Percentiles rank a stretch among this genome's conserved stretches.
These are phyloP conservation scores for Zhuqinia jingwanae DNA, from an alignment of 2,888 invertebrate genomes.

Conservation along the genomic window DNA sequence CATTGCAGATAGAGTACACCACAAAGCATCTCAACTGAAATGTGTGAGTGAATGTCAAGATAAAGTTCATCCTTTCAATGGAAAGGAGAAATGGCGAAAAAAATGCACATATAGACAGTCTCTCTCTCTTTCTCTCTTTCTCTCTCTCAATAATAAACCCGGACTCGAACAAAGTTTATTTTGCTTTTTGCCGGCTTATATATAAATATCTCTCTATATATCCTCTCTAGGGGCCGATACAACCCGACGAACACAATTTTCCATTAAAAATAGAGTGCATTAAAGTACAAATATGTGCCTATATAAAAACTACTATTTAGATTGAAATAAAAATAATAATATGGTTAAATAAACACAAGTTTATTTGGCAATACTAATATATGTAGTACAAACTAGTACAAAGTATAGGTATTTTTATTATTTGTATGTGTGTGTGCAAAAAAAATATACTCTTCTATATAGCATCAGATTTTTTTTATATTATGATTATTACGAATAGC, in stretches of 20 bases:
- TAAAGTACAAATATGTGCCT: neutral
- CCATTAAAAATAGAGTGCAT: too few relatives aligned
- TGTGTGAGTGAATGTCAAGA: slow-evolving; percentile 32
- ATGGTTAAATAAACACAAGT: slow-evolving; percentile 17
- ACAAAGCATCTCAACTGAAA: neutral
- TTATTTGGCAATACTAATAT: neutral
- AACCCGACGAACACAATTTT: slow-evolving; percentile 8
- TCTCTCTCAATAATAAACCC: too few relatives aligned
- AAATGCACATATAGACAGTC: neutral
- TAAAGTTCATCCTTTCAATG: slow-evolving; percentile 25
- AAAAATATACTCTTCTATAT: neutral
- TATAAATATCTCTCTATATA: neutral
- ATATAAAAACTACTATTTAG: neutral
- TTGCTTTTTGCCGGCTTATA: neutral
- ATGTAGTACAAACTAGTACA: slow-evolving; percentile 42
- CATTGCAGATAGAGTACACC: too few relatives aligned
- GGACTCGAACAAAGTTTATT: neutral
- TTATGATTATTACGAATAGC: slow-evolving; percentile 7
- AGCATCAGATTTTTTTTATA: neutral
- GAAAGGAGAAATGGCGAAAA: slow-evolving; percentile 18
- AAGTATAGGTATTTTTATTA: slow-evolving; percentile 24
- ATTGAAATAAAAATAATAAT: slow-evolving; percentile 15
- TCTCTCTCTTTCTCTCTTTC: too few relatives aligned
- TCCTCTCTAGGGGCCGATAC: slow-evolving; percentile 12
- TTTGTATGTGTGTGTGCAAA: slow-evolving; percentile 15